These are phyloP conservation scores for Tortrix viridana DNA, from an alignment of 2,888 invertebrate genomes.

Conservation along the genomic window DNA sequence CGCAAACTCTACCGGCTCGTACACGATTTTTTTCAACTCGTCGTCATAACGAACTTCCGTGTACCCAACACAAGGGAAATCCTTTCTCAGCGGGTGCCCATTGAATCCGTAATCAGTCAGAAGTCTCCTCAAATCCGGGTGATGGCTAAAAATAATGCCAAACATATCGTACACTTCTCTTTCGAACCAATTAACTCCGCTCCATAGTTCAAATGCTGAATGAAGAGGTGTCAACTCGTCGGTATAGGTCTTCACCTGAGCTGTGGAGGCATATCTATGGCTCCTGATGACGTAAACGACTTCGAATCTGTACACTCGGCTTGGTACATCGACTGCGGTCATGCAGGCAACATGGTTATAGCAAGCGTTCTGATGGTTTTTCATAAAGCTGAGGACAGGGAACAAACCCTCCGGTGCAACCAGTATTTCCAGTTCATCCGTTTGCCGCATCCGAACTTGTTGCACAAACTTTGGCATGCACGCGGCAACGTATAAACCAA, in stretches of 20 bases:
- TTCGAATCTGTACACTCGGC: conserved; percentile 69
- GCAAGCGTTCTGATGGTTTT: conserved; percentile 70
- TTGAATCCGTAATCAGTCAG: conserved; percentile 75
- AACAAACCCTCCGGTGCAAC: conserved; percentile 68
- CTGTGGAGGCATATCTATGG: conserved; percentile 59
- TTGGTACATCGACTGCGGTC: conserved; percentile 73
- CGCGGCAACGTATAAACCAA: conserved; percentile 71
- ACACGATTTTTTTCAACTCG: conserved; percentile 72
- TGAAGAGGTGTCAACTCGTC: conserved; percentile 72
- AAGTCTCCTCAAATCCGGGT: conserved; percentile 73
- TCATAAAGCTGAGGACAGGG: conserved; percentile 65
- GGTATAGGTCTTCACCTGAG: conserved; percentile 69
- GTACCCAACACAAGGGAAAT: conserved; percentile 73
- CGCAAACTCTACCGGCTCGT: conserved; percentile 72
- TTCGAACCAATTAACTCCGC: conserved; percentile 59
- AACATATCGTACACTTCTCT: conserved; percentile 77
- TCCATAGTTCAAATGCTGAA: conserved; percentile 63
- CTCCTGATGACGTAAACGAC: conserved; percentile 65
- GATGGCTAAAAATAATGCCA: conserved; percentile 70
- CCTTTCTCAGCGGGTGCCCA: conserved; percentile 76
- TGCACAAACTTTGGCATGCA: conserved; percentile 76
- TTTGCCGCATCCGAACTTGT: conserved; percentile 70
- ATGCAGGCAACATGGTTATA: conserved; percentile 61
- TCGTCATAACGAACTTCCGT: conserved; percentile 76
- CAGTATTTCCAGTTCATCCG: conserved; percentile 69